Evolutionary conservation across 2,888 invertebrate genomes (phyloP), one percentile per base, ranked within the genome.

Genomic region (Ormyrus nitidulus): DNA sequence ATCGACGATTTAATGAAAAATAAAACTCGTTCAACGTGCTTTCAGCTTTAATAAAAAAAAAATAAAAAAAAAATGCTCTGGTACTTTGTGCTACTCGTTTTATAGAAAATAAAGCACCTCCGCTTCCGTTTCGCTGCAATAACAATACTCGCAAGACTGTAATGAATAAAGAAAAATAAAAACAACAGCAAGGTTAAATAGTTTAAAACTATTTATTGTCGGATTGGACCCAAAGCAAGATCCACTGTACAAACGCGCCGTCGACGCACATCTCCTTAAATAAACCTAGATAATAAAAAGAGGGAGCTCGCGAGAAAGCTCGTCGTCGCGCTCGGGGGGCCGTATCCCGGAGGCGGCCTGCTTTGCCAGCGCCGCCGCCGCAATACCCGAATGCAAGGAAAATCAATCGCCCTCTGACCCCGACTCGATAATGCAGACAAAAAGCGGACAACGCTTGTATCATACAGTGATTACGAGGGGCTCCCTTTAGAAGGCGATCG

Each of bases 141-240:
- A 34, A 34, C 34, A 34, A 34, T 34, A 34, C 34, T 2, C 34
- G 34, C 34, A 34, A 34, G 34, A 34, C 34, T 34, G 34, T 34
- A 34, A 34, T 34, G 34, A 34, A 34, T 34, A n/a, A 44, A 70
- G 11, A n/a, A 34, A 53, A 79, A 58, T 11, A 58, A 64, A 51
- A 19, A 1, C 9, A 62, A 74, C 65, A 56, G 10, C 11, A 58
- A 7, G 10, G n/a, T 56, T 58, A 9, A 53, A 66, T 75, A 59
- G n/a, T 46, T 79, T 71, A 13, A 56, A 68, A 46, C 59, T 79
- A 65, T 79, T 79, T 79, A 79, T 79, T 79, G 75, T 79, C 75
- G 64, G 6, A 66, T 71, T 66, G 70, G 71, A 79, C 79, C 59
- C 10, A 13, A 61, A 46, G 59, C 10, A 34, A 34, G 66, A 70